Evolutionary conservation across 2,888 invertebrate genomes (phyloP).

Genomic region (Ophioninae sp.): DNA sequence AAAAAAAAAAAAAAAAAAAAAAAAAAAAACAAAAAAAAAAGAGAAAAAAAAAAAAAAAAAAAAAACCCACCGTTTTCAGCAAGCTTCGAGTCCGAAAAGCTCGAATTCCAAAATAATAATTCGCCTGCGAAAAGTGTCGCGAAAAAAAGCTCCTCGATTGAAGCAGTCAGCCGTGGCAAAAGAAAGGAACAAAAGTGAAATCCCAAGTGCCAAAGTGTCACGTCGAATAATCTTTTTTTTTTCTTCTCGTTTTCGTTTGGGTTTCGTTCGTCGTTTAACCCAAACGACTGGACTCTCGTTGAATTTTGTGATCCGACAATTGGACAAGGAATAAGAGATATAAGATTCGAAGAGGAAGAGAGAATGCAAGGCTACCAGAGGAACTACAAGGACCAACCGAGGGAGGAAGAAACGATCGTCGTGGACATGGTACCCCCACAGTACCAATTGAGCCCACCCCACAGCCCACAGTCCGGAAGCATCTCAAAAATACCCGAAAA

Average conservation of each 20-base stretch:
- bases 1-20: no score
- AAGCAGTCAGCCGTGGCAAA: neutral
- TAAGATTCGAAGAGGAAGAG: neutral
- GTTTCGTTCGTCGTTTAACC: neutral
- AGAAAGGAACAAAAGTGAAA: constrained; percentile 4
- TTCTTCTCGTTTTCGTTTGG: neutral
- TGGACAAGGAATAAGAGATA: neutral
- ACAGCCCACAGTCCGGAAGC: constrained; percentile 69
- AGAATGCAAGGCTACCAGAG: constrained; percentile 73
- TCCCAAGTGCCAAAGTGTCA: constrained; percentile 39
- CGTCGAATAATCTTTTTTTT: neutral
- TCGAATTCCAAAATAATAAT: neutral
- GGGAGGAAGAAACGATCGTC: constrained; percentile 81
- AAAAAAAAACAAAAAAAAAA: no score
- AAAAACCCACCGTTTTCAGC: neutral
- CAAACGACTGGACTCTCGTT: neutral
- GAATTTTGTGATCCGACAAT: constrained; percentile 12
- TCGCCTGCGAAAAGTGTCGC: constrained; percentile 17
- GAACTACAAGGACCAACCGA: constrained; percentile 74
- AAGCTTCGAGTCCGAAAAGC: neutral
- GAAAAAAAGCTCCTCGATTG: neutral
- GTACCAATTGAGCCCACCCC: constrained; percentile 74
- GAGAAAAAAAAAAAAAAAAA: neutral
- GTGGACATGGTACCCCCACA: constrained; percentile 84
- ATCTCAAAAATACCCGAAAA: constrained; percentile 71